These are phyloP conservation scores for Melanerpes formicivorus DNA, from an alignment of 2,113 vertebrate genomes.

Conservation along the genomic window DNA sequence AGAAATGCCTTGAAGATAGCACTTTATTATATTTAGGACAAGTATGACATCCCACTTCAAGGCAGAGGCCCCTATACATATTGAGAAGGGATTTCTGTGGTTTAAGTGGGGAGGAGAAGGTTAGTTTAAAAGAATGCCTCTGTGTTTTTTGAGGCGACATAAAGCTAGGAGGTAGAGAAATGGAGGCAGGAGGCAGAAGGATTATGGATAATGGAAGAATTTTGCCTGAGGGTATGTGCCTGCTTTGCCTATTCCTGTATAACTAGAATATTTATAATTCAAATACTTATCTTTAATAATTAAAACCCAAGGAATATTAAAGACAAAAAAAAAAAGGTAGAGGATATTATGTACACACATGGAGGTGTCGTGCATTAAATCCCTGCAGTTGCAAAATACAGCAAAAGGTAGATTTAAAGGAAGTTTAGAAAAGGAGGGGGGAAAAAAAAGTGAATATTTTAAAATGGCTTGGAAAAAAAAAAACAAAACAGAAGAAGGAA, in stretches of 20 bases:
- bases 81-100: constrained; percentile 90
- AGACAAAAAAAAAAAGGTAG: constrained; percentile 86
- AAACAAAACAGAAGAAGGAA: constrained; percentile 61
- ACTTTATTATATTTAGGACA: constrained; percentile 99
- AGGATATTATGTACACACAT: constrained; percentile 90
- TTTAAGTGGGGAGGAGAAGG: constrained; percentile 90
- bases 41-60: constrained; percentile 99
- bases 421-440: constrained; percentile 72
- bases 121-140: constrained; percentile 96
- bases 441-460: constrained; percentile 80
- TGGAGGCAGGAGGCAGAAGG: constrained; percentile 96
- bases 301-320: constrained; percentile 99
- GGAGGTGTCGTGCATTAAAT: constrained; percentile 85
- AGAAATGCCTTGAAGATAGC: constrained; percentile 97
- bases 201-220: constrained; percentile 99
- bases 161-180: constrained; percentile 94
- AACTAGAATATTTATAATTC: constrained; percentile 99
- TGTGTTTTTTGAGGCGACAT: constrained; percentile 93
- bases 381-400: constrained; percentile 86
- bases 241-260: constrained; percentile 99
- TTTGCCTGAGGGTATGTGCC: constrained; percentile 97
- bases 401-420: constrained; percentile 82
- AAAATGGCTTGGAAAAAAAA: constrained; percentile 71
- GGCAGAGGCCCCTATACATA: constrained; percentile 92
- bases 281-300: constrained; percentile 99